Base-by-base conservation (phyloP, 1,140 invertebrate species). In the Tenebrio molitor region DNA sequence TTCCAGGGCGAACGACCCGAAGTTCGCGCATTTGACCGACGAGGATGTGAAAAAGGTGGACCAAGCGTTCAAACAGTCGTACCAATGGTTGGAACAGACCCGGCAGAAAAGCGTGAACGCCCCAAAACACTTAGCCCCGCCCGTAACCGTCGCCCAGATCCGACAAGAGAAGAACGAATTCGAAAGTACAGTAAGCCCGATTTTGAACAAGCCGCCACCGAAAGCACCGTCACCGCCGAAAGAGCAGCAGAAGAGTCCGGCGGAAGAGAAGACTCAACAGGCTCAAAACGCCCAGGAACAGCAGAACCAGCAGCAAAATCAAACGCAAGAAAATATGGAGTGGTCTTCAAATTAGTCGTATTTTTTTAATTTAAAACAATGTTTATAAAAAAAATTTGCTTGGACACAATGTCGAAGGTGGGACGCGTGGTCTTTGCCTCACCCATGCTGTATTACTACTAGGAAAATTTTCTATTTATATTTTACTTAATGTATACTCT, bases 171-270 rank as follows among this genome's bases (percentile, higher is more conserved):
- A 88, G 5, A 81, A 92, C 88, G 84, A 84, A 23, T 88, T 96
- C 76, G 92, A 95, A 74, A 89, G 79, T 50, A 85, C 84, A 5
- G 89, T 93, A 19, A 88, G 86, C 74, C 90, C 92, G 0, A 91
- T 95, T 70, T 83, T 96, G 41, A 94, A 93, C 79, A 96, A 95
- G 83, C 92, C 93, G 15, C 95, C 95, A 82, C 94, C 94, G 4
- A 93, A 93, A 83, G 85, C 89, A 0, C 85, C 85, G 1, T 86
- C 88, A 1, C 83, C 84, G 21, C 73, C 79, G 0, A 84, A 86
- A 19, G 85, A 87, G n/a, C 53, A 16, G 39, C 64, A 21, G 65
- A 69, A 77, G 69, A 78, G 81, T 69, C 44, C 41, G 15, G 21
- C 67, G 34, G 68, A 78, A 14, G 73, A 78, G 15, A 64, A 69